These are phyloP conservation scores for Dromiciops gliroides DNA, from an alignment of 2,113 vertebrate genomes.

Conservation along the genomic window DNA sequence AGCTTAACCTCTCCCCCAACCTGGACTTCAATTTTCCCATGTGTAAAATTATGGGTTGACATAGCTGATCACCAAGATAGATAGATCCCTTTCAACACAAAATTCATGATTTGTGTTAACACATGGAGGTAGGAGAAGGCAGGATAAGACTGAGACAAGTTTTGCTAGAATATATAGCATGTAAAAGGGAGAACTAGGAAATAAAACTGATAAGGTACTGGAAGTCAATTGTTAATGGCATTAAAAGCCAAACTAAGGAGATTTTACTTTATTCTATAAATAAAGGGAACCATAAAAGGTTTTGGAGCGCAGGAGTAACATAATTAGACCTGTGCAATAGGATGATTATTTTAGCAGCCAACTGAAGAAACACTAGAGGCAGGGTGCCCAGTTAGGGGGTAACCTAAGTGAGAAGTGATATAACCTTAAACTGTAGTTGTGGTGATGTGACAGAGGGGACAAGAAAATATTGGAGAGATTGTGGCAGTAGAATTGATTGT, in stretches of 20 bases:
- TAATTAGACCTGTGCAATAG: conserved; percentile 1
- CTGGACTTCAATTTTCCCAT: background rate
- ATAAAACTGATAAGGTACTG: background rate
- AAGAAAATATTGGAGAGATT: background rate
- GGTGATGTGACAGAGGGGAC: background rate
- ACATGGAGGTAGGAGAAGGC: background rate
- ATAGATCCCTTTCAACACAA: background rate
- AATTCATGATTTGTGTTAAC: background rate
- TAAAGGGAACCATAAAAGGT: background rate
- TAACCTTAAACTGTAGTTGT: background rate
- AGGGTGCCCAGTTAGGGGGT: background rate
- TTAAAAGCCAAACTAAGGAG: background rate
- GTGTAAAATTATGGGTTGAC: background rate
- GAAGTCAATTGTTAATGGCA: background rate
- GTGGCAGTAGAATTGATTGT: background rate
- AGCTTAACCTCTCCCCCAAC: background rate
- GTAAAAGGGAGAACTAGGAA: background rate
- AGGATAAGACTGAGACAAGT: background rate
- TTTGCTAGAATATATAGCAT: background rate
- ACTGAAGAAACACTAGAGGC: background rate
- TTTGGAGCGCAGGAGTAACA: background rate
- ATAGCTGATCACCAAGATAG: background rate
- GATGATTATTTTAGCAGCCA: conserved; percentile 9
- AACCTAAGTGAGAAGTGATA: background rate
- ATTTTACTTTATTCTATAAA: background rate